Evolutionary conservation across 2,113 vertebrate species (phyloP).

Genomic region (Pogona vitticeps): DNA sequence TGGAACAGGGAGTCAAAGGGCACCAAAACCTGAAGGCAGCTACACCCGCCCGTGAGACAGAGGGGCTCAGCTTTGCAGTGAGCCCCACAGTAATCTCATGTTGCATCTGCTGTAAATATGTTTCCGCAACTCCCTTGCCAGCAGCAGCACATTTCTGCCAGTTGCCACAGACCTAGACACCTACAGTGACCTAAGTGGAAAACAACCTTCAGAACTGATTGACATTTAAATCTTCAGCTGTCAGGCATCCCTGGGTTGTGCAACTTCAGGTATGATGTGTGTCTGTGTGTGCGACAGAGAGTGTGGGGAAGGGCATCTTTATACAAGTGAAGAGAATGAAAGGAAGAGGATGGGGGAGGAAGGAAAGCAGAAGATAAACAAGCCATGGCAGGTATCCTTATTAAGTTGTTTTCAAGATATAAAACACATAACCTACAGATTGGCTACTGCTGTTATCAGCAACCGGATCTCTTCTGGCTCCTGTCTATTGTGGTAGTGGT

Average conservation of each 20-base stretch:
- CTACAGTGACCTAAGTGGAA: conserved; percentile 24
- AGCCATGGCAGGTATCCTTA: conserved; percentile 44
- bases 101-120: conserved; percentile 2
- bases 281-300: background rate
- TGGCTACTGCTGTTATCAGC: conserved; percentile 42
- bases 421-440: conserved; percentile 43
- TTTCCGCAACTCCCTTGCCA: conserved; percentile 30
- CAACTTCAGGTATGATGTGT: conserved; percentile 29
- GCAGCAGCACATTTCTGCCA: conserved; percentile 35
- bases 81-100: conserved; percentile 48
- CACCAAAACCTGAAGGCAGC: conserved; percentile 52
- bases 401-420: background rate
- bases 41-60: conserved; percentile 28
- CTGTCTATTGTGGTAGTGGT: background rate
- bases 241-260: conserved; percentile 26
- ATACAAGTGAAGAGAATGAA: background rate
- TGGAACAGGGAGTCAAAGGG: conserved; percentile 49
- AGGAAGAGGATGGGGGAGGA: background rate
- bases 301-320: no score
- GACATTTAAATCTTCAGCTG: conserved; percentile 23
- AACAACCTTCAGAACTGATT: conserved; percentile 25
- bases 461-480: conserved; percentile 25
- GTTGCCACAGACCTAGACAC: conserved; percentile 35
- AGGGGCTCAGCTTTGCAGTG: background rate
- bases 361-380: conserved; percentile 13